Conservation (phyloP, 2,888 invertebrate genomes). For the Cephalotes varians region DNA sequence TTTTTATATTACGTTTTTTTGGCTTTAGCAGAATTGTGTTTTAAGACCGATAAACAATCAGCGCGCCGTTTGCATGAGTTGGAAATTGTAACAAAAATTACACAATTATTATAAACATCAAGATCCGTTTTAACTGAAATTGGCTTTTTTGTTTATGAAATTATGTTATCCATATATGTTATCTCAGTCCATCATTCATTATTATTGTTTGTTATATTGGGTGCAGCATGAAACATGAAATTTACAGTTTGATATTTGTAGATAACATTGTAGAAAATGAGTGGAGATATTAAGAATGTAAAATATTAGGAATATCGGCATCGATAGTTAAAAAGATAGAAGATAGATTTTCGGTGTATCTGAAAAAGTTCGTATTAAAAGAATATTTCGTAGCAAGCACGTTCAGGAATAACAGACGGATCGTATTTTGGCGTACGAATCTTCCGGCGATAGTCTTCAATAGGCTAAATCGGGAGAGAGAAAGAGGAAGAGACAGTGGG, state of each 20-base stretch:
- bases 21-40: no score
- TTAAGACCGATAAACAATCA: no score
- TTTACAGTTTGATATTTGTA: not conserved
- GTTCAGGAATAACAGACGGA: constrained; percentile 11
- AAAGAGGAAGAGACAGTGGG: not conserved
- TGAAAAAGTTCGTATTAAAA: no score
- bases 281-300: not conserved
- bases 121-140: no score
- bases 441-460: constrained; percentile 9
- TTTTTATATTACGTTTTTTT: no score
- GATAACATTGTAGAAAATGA: not conserved
- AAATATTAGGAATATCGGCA: not conserved
- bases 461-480: constrained; percentile 2
- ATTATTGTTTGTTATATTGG: no score
- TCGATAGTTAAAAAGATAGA: not conserved
- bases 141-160: no score
- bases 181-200: no score
- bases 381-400: constrained; percentile 2
- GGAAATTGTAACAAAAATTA: no score
- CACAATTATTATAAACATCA: no score
- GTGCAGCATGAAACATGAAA: not conserved
- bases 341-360: not conserved
- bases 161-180: no score
- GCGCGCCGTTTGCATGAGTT: no score
- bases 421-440: constrained; percentile 13